Evolutionary conservation across 2,113 vertebrate genomes (phyloP), one percentile per base, ranked within the genome.

Genomic region (Macaca mulatta): DNA sequence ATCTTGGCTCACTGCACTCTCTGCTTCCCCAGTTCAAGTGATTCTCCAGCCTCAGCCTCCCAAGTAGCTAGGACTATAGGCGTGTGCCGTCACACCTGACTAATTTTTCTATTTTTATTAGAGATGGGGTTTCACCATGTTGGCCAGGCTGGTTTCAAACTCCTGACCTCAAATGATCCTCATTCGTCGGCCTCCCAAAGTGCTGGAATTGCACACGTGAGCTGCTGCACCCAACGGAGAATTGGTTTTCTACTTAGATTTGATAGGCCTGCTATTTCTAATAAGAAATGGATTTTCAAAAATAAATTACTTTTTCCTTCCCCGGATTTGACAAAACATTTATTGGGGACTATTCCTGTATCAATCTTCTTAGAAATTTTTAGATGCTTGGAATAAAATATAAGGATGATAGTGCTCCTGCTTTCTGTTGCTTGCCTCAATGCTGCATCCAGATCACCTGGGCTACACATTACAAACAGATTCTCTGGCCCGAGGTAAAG

Each of bases 181-280:
- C 18, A 6, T 7, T 55, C 18, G 17, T 55, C 52, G 6, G 52
- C 52, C 52, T 55, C 52, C 52, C 52, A 55, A 20, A 55, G 52
- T 55, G 18, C 6, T 55, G 18, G 52, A 20, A 55, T 55, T 55
- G 2, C 52, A 20, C 18, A 8, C 52, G 0, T 55, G 52, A 55
- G 52, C 52, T 7, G 6, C 52, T 55, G 52, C 48, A 50, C 13
- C 48, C 48, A 50, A 50, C 52, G 0, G 57, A n/a, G 57, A 77
- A 43, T 75, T 94, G 74, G 40, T 89, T 89, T 87, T 30, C 48
- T 81, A 38, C 45, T 97, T 94, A 17, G 3, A 84, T 89, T 94
- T 94, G 38, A 55, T 75, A 93, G 70, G 8, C 23, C 22, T 69
- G 43, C 83, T 86, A 32, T 93, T 85, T 90, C 22, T 95, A 70